Conservation (phyloP, 2,888 invertebrate genomes). For the Rhopalosiphum nymphaeae region DNA sequence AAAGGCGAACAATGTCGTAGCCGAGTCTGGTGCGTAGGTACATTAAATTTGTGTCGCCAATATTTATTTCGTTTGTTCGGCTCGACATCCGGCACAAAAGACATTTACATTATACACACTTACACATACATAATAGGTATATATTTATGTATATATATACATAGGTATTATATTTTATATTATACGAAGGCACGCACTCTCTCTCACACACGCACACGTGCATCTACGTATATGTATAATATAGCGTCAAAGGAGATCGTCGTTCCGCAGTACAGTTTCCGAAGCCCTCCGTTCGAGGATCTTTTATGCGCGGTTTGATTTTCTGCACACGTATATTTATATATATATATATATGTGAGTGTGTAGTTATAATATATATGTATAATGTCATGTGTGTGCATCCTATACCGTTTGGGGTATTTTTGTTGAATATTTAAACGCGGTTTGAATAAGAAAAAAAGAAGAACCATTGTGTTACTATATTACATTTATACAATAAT, state of each 20-base stretch:
- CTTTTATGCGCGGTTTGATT: not conserved
- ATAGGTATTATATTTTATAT: not conserved
- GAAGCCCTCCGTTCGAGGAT: conserved; percentile 7
- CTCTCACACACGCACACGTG: not conserved
- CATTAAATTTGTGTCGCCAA: conserved; percentile 11
- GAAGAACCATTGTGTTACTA: not conserved
- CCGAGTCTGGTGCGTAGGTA: not conserved
- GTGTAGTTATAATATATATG: not conserved
- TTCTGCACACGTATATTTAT: conserved; percentile 3
- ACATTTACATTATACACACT: not conserved
- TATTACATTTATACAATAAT: not conserved
- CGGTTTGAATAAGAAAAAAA: not conserved
- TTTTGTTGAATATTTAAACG: not conserved
- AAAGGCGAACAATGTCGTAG: not conserved
- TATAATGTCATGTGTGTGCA: not conserved
- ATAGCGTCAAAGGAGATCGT: not conserved
- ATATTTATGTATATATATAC: not conserved
- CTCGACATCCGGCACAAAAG: conserved; percentile 9
- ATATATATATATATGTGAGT: too few relatives aligned
- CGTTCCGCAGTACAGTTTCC: conserved; percentile 13
- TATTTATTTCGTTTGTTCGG: conserved; percentile 5
- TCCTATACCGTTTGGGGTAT: not conserved
- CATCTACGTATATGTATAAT: too few relatives aligned
- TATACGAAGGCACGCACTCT: not conserved
- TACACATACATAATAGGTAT: not conserved